These are phyloP conservation scores for Scolanthus callimorphus DNA, from an alignment of 92 coral and sea anemone genomes.

Conservation along the genomic window DNA sequence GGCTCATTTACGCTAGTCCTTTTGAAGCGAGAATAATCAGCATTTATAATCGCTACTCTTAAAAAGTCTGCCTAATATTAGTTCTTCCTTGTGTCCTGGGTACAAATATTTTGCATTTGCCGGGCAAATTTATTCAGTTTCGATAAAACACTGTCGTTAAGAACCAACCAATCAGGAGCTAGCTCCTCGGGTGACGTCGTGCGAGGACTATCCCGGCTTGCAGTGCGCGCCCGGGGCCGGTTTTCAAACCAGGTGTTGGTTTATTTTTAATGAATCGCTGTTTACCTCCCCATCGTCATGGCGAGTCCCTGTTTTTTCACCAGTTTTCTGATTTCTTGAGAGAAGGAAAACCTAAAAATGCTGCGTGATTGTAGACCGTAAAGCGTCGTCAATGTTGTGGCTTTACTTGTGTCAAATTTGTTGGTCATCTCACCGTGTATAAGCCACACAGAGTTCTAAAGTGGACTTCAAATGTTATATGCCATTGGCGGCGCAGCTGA, in stretches of 20 bases:
- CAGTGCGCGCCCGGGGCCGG: constrained; percentile 63
- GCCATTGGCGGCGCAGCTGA: constrained; percentile 94
- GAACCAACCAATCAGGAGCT: constrained; percentile 68
- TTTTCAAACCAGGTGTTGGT: constrained; percentile 92
- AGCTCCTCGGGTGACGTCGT: constrained; percentile 63
- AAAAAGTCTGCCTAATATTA: too few species aligned
- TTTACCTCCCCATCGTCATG: constrained; percentile 99
- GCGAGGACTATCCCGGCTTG: constrained; percentile 77
- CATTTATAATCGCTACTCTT: too few species aligned
- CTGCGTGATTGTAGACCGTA: constrained; percentile 17
- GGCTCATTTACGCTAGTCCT: too few species aligned
- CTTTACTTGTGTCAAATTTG: constrained; percentile 3
- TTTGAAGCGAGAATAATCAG: too few species aligned
- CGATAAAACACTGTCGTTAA: constrained; percentile 51
- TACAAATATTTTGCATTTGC: constrained; percentile 75
- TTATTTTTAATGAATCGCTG: constrained; percentile 96
- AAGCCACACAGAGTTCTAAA: constrained; percentile 40
- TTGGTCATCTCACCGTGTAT: constrained; percentile 20
- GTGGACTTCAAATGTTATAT: constrained; percentile 98
- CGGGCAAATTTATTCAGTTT: constrained; percentile 50
- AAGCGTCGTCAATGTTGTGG: constrained; percentile 16
- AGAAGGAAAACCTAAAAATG: constrained; percentile 37
- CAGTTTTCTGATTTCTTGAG: constrained; percentile 88
- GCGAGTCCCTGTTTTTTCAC: constrained; percentile 95
- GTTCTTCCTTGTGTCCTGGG: constrained; percentile 46